Percentiles rank a stretch among this genome's conserved stretches.
phyloP scores from a whole-genome alignment of 2,888 invertebrate species.

The Noctua janthina region DNA sequence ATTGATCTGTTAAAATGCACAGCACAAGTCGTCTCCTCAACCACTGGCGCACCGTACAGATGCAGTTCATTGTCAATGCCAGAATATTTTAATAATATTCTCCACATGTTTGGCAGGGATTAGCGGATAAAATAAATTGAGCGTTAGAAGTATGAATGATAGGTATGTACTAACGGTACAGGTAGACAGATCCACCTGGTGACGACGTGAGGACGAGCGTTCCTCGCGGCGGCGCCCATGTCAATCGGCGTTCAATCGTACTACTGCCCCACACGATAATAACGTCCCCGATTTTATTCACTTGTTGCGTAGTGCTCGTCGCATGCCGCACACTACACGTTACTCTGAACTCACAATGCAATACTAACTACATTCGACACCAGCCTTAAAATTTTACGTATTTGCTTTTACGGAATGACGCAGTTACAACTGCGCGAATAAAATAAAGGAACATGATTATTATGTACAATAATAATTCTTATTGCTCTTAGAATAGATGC shows the following conservation, averaged over 20 bases:
- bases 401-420: constrained; percentile 76
- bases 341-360: constrained; percentile 82
- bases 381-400: constrained; percentile 78
- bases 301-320: constrained; percentile 83
- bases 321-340: constrained; percentile 82
- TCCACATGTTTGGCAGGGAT: constrained; percentile 58
- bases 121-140: constrained; percentile 54
- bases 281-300: constrained; percentile 86
- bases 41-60: constrained; percentile 25
- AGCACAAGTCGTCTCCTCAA: constrained; percentile 29
- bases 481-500: constrained; percentile 51
- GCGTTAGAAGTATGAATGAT: constrained; percentile 58
- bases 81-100: constrained; percentile 48
- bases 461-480: constrained; percentile 55
- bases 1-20: constrained; percentile 14
- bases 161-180: constrained; percentile 82
- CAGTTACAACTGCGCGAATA: constrained; percentile 68
- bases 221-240: constrained; percentile 88
- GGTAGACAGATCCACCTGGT: constrained; percentile 88
- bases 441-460: constrained; percentile 57
- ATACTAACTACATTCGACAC: constrained; percentile 81
- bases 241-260: constrained; percentile 82
- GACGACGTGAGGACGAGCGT: constrained; percentile 88
- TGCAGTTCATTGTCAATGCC: constrained; percentile 55
- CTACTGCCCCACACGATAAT: constrained; percentile 79